Evolutionary conservation across 2,888 invertebrate species (phyloP), one percentile per base, ranked within the genome.

Genomic region (Andrena trimmerana): DNA sequence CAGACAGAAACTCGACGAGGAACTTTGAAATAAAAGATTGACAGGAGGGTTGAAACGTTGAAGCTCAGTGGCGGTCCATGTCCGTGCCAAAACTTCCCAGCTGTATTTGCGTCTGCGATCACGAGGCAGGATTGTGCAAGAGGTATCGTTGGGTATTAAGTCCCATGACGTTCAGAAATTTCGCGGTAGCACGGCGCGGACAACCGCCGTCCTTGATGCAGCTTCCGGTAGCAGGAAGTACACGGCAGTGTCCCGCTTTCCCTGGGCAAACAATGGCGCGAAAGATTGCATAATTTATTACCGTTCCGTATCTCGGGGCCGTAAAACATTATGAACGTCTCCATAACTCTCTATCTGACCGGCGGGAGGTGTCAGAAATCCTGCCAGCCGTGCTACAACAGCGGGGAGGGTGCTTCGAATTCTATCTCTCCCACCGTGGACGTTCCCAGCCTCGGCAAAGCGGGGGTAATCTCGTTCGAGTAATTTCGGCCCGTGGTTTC

Each of bases 251-350:
- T 65, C 54, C 27, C 16, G 66, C 10, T 67, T 48, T 67, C 65
- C 8, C 24, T 65, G 29, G 24, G 13, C 63, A 7, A 76, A 62
- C 63, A 81, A 57, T 54, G 42, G 62, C n/a, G 36, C 42, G 72
- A 81, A 63, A 29, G 72, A 78, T 78, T 69, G 77, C 72, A 59
- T 81, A 81, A 78, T 81, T 72, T 78, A 81, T 63, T 62, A 57
- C 29, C 36, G 62, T 20, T 48, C 27, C 60, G 67, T 62, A 67
- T 27, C 72, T 33, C 50, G 50, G 16, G 50, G 36, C 48, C 62
- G n/a, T 67, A 59, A 62, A 80, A 59, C 71, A 80, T 72, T 50
- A 59, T 52, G 42, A 71, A 52, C 57, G 59, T 48, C 59, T 54
- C 63, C 68, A 59, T 78, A 70, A 70, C 29, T 74, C 48, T 48